These are phyloP conservation scores for Melanotaenia duboulayi DNA, from an alignment of 2,113 vertebrate species.

Conservation along the genomic window DNA sequence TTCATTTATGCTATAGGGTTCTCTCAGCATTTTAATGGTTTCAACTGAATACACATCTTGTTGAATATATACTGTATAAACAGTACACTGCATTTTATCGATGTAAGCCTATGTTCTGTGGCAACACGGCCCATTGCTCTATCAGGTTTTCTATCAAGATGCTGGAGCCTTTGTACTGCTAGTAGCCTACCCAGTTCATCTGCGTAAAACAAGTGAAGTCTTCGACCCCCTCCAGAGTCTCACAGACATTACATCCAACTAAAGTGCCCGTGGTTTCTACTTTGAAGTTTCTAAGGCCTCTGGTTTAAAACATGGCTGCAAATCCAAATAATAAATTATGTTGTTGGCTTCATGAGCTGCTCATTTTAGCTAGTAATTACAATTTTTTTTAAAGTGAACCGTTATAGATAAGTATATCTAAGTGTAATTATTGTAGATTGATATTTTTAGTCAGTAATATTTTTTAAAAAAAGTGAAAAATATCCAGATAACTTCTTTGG, in stretches of 20 bases:
- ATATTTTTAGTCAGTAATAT: too few species aligned
- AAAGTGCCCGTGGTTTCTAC: constrained; percentile 21
- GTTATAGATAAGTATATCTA: background rate
- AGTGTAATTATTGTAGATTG: background rate
- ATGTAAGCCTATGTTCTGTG: constrained; percentile 77
- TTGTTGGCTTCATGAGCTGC: background rate
- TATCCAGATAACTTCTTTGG: too few species aligned
- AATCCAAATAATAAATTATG: background rate
- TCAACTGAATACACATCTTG: constrained; percentile 79
- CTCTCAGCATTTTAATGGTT: constrained; percentile 81
- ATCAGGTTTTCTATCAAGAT: constrained; percentile 74
- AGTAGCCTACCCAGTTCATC: constrained; percentile 77
- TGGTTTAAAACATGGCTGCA: background rate
- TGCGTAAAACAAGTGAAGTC: constrained; percentile 69
- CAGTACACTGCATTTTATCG: constrained; percentile 77
- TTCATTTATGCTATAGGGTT: constrained; percentile 83
- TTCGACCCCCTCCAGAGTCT: constrained; percentile 39
- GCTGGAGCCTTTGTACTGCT: constrained; percentile 62
- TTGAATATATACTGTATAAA: constrained; percentile 72
- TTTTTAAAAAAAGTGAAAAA: too few species aligned
- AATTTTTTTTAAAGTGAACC: background rate
- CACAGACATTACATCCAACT: constrained; percentile 38
- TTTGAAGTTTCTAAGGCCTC: constrained; percentile 1
- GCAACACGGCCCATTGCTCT: constrained; percentile 74
- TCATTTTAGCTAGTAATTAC: background rate